Evolutionary conservation across 2,888 invertebrate genomes (phyloP), one percentile per base, ranked within the genome.

Genomic region (Yponomeuta plumbellus): DNA sequence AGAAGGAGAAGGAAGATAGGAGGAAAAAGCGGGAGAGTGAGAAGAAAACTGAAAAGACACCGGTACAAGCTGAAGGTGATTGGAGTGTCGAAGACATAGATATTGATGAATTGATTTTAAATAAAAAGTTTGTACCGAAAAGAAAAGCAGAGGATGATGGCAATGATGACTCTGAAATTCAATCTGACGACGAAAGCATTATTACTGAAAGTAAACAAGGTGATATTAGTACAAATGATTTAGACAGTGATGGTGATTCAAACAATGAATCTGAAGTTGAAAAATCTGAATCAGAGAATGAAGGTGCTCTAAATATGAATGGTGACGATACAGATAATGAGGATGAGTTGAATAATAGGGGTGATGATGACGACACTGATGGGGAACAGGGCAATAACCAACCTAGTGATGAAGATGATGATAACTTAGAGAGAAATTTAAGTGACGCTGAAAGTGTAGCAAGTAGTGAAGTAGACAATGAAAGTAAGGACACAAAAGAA

Each of bases 11-110:
- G 61, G 65, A 75, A 74, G 68, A 76, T 72, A 69, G 71, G 66
- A 66, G 81, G 61, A 52, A 5, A 52, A 52, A 52, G 44, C 2
- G 44, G 17, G 44, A 52, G 17, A 52, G 44, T 52, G 44, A 13
- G 17, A 52, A 61, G n/a, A 39, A 75, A 66, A 72, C 76, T 63
- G 71, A 75, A 67, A 71, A 70, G 34, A 79, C 78, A 66, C 72
- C 77, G 56, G 75, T 80, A 0, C 83, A 80, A 74, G 70, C 79
- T 66, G 77, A 79, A 72, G 84, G 85, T 63, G 78, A 84, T 70
- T 85, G 85, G 84, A 74, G 80, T 39, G 68, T 66, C 11, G 66
- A 68, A 58, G 66, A 69, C 22, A 66, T 64, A 26, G 61, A 64
- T 61, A 66, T 65, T 62, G 23, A 22, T 39, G 23, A 52, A 17